Conservation (phyloP, 2,888 invertebrate genomes). For the Drosophila ezoana region DNA sequence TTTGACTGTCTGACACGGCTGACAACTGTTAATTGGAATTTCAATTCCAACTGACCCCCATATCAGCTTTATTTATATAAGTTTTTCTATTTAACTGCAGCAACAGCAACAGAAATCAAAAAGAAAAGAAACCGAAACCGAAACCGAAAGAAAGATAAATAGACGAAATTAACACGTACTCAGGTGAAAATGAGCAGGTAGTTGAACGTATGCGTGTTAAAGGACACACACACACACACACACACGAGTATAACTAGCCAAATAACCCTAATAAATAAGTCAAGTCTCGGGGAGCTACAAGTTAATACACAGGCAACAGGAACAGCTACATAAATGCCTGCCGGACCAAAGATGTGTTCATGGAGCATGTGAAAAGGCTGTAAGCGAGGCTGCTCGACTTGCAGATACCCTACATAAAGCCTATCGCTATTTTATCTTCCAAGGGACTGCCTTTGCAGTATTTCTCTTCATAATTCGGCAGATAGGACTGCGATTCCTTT, state of each 20-base stretch:
- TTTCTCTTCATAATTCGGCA: no score
- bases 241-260: constrained; percentile 33
- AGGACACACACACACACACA: constrained; percentile 38
- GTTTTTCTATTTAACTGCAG: constrained; percentile 57
- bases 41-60: constrained; percentile 38
- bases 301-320: constrained; percentile 33
- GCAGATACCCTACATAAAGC: neutral
- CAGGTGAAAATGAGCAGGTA: constrained; percentile 77
- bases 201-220: constrained; percentile 44
- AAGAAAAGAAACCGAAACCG: constrained; percentile 36
- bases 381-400: neutral
- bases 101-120: constrained; percentile 4
- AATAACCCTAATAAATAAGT: constrained; percentile 80
- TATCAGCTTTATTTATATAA: constrained; percentile 48
- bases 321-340: constrained; percentile 19
- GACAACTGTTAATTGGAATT: constrained; percentile 73
- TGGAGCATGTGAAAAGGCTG: constrained; percentile 1
- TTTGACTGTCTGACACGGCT: constrained; percentile 17
- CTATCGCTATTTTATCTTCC: no score
- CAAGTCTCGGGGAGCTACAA: constrained; percentile 60
- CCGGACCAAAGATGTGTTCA: constrained; percentile 57
- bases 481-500: no score
- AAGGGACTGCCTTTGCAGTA: no score
- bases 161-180: constrained; percentile 77
- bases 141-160: constrained; percentile 58